Evolutionary conservation across 2,797 vertebrate species (phyloP), one percentile per base, ranked within the genome.

Genomic region (Bovichtus diacanthus): DNA sequence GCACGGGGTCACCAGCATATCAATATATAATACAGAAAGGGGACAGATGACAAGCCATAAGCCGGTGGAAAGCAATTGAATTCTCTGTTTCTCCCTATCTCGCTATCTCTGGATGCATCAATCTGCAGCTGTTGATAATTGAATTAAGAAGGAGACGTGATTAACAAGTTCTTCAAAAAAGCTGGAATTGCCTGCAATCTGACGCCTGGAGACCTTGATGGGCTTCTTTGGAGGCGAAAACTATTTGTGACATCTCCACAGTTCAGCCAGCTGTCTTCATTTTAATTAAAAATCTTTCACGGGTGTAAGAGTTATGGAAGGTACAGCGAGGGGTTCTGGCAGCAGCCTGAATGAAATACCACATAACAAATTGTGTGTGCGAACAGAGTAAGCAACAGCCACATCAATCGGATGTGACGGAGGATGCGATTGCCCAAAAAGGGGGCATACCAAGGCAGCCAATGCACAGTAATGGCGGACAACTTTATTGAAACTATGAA

Each of bases 21-120:
- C 89, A 86, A 94, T 94, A 96, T 94, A 95, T 95, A 95, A 96
- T 87, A 93, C 81, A 92, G 93, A 94, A 93, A 92, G 87, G 91
- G 90, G 94, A 95, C 84, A 94, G 88, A 93, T 95, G 96, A 97
- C 95, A 97, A 94, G 94, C 90, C 95, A 96, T 96, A 96, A 96
- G 90, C 94, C 91, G 92, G 94, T 93, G 71, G 81, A 88, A 91
- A 88, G 88, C 88, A 68, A 92, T 92, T 93, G 90, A 91, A 92
- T 90, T 78, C 91, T 89, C 82, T 87, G 85, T 88, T 91, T 90
- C 87, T 86, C 70, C 77, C 87, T 78, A 75, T 88, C 78, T 76
- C n/a, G 60, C 83, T 87, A 73, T 90, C 89, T 83, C 72, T 78
- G 87, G 76, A 91, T 88, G 90, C 90, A 94, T 94, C 91, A 93